Conservation (phyloP, 1,140 invertebrate species). For the Calliopsis andreniformis region DNA sequence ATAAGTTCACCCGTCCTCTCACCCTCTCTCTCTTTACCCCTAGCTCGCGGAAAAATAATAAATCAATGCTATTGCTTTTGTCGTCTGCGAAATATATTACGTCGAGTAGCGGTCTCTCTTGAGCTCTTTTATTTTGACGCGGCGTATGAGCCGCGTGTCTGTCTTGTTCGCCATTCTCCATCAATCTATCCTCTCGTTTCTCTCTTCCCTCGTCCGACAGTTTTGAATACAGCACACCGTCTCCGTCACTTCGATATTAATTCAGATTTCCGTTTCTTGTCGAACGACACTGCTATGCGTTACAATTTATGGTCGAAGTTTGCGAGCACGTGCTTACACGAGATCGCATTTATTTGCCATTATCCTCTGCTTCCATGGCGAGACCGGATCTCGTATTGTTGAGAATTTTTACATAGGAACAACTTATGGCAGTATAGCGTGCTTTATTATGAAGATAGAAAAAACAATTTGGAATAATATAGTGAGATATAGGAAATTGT, state of each 20-base stretch:
- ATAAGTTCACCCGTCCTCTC: too few species aligned
- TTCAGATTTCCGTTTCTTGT: slow-evolving; percentile 41
- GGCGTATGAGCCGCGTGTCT: slow-evolving; percentile 26
- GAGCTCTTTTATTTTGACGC: slow-evolving; percentile 8
- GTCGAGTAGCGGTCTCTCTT: background rate
- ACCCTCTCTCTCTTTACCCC: too few species aligned
- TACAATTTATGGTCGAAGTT: slow-evolving; percentile 22
- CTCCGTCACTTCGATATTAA: slow-evolving; percentile 26
- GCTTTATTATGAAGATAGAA: too few species aligned
- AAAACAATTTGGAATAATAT: too few species aligned
- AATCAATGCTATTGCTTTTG: slow-evolving; percentile 41
- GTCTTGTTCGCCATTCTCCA: slow-evolving; percentile 19
- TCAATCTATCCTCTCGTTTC: slow-evolving; percentile 21
- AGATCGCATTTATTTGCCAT: slow-evolving; percentile 25
- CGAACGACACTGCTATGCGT: background rate
- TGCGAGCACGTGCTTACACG: background rate
- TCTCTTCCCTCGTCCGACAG: background rate
- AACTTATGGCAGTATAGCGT: too few species aligned
- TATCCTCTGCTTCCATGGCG: slow-evolving; percentile 5
- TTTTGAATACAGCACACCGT: slow-evolving; percentile 3
- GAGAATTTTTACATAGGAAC: too few species aligned
- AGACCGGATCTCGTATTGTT: background rate
- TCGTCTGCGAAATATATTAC: slow-evolving; percentile 30
- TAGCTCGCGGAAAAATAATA: slow-evolving; percentile 6
- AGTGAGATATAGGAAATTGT: too few species aligned